phyloP scores from a whole-genome alignment of 2,888 invertebrate genomes.

The Tortrix viridana region DNA sequence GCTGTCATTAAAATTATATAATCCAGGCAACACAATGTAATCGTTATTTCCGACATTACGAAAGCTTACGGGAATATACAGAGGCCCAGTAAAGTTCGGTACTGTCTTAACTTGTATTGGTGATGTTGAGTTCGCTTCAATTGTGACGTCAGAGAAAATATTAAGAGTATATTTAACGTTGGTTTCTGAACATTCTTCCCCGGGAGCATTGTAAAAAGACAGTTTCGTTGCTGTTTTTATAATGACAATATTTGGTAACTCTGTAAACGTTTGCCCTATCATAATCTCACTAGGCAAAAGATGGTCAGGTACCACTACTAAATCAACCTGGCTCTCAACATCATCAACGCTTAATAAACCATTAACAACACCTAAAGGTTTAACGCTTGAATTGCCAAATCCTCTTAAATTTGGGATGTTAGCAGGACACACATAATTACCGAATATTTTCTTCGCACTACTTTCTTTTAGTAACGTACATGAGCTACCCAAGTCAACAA shows the following conservation, averaged over 20 bases:
- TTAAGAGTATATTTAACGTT: not conserved
- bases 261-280: constrained; percentile 8
- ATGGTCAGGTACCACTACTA: constrained; percentile 1
- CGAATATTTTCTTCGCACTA: not conserved
- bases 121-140: not conserved
- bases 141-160: not conserved
- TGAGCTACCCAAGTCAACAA: constrained; percentile 7
- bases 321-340: not conserved
- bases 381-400: constrained; percentile 3
- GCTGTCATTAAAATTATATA: constrained; percentile 5
- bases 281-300: not conserved
- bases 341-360: not conserved
- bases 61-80: not conserved
- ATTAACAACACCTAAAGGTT: constrained; percentile 1
- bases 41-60: not conserved
- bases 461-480: constrained; percentile 2
- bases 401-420: constrained; percentile 4
- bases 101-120: not conserved
- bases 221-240: not conserved
- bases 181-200: not conserved
- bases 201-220: not conserved
- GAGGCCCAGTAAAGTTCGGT: not conserved
- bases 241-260: not conserved
- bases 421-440: not conserved
- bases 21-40: not conserved